phyloP scores from a whole-genome alignment of 2,113 vertebrate genomes.

The Anser cygnoides region DNA sequence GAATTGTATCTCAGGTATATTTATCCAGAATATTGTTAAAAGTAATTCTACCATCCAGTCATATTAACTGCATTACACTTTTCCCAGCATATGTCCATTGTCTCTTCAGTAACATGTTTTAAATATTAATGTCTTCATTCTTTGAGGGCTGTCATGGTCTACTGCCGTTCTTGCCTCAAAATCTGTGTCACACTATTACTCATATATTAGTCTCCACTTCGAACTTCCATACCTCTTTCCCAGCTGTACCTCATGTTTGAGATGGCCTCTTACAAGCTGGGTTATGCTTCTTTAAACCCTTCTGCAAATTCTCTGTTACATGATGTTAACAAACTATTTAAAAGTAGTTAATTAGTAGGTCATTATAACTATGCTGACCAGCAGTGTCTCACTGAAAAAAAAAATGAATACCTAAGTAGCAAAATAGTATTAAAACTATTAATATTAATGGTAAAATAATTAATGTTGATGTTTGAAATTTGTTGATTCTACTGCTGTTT shows the following conservation, averaged over 20 bases:
- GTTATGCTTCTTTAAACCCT: neutral
- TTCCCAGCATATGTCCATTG: neutral
- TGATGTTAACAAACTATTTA: neutral
- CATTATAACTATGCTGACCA: neutral
- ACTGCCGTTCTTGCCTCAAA: neutral
- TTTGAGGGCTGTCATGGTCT: neutral
- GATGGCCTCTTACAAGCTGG: neutral
- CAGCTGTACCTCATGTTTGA: neutral
- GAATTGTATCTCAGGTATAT: neutral
- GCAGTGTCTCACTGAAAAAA: neutral
- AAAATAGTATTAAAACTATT: neutral
- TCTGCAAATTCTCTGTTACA: neutral
- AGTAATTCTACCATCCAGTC: neutral
- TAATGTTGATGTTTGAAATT: neutral
- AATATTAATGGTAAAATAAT: neutral
- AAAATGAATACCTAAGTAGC: neutral
- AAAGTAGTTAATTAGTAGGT: neutral
- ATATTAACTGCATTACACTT: neutral
- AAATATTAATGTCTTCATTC: neutral
- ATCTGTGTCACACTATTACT: neutral
- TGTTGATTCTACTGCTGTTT: neutral
- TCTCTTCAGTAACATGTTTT: neutral
- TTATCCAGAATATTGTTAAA: neutral
- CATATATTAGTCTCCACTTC: neutral
- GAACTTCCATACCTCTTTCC: neutral